Base-by-base conservation (phyloP, 2,797 vertebrate species). In the Heteromormyrus szaboi region DNA sequence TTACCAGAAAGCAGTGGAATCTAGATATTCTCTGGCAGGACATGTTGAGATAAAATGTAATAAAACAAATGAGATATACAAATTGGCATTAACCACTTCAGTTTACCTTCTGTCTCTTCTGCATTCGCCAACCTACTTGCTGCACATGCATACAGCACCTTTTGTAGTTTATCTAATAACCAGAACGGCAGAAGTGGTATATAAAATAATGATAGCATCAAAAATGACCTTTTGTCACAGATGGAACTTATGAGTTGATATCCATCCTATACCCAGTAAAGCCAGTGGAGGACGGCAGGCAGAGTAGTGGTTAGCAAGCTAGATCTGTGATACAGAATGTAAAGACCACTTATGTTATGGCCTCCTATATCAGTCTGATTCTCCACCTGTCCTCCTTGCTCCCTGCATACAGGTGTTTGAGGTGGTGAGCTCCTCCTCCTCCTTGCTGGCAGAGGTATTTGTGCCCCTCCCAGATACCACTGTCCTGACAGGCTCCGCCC, bases 391-490 rank as follows among this genome's bases (percentile, higher is more conserved):
- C 50, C 81, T 44, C 33, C 44, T 59, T 41, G 51, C 48, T 25
- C 79, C 44, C 22, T 79, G 22, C 62, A 88, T 65, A 87, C 91
- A 99, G 98, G 94, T 99, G 88, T 99, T 97, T 91, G 98, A 99
- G 93, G 96, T 96, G 0, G 87, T 89, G 0, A 96, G 97, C 29
- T 95, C 96, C 0, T 94, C 96, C 0, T 94, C 93, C 37, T 93
- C 93, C 72, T 93, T 94, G 54, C 89, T 99, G 90, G 96, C 97
- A 1, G 97, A 99, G 92, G 97, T 97, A 89, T 99, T 97, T 90
- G 90, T 98, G 87, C 98, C 98, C 0, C 94, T 98, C n/a, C 99
- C 98, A 17, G 97, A 98, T 86, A 95, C 97, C 0, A 96, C 96
- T 0, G 56, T 97, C 19, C 90, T 98, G 89, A 96, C 97, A 0